Base-by-base conservation (phyloP, 2,797 vertebrate species). In the Lagorchestes hirsutus region DNA sequence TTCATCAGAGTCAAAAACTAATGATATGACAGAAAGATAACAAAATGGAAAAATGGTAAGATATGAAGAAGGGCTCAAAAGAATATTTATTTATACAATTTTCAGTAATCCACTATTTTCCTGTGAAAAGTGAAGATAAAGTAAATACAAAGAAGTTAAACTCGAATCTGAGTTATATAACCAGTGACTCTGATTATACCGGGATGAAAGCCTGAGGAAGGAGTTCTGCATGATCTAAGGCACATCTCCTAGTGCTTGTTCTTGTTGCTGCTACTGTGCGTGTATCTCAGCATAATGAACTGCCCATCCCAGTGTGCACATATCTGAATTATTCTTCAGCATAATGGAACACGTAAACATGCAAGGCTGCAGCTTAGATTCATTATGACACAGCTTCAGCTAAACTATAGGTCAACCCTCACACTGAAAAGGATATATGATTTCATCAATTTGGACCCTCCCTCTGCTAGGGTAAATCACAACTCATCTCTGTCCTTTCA, bases 191-290 rank as follows among this genome's bases (percentile, higher is more conserved):
- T 31, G 5, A 28, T 92, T 93, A 46, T 87, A 91, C 27, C 14
- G 93, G 62, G 91, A 50, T 46, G 62, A 95, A 93, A 90, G 24
- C 8, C 31, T 34, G 67, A 58, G 46, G 40, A 96, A 96, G 95
- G 4, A 92, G 12, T 90, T 95, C 91, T 95, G n/a, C 74, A 94
- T 56, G 11, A 27, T 82, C 18, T 46, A 10, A 46, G n/a, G 67
- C n/a, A 46, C n/a, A 82, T 82, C 16, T 82, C 67, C 22, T 40
- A 82, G 10, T 82, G 67, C 13, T 0, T 40, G 22, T 16, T 74
- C 29, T 91, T 95, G 96, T 10, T 24, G 54, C 1, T 56, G 40
- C 27, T 91, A 16, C 28, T 34, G 16, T 28, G 31, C 91, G 5
- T 90, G 9, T 54, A 34, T 54, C 3, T 46, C 22, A 31, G 0